These are phyloP conservation scores for Falco peregrinus DNA, from an alignment of 2,797 vertebrate genomes.

Conservation along the genomic window DNA sequence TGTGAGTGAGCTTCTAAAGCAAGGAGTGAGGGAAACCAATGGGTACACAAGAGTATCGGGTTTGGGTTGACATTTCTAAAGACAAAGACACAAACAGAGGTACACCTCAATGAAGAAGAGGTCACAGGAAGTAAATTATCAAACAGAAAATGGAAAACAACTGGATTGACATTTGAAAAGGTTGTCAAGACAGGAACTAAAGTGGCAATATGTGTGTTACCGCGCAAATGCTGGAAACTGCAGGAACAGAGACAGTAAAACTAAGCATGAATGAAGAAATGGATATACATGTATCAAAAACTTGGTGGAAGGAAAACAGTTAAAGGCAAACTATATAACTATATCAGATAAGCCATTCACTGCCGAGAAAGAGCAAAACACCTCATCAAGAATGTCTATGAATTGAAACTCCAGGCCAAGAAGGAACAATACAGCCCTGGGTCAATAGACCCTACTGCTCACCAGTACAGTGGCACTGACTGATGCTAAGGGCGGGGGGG, in stretches of 20 bases:
- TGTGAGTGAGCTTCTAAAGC: not conserved
- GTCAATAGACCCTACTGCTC: not conserved
- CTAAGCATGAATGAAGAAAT: not conserved
- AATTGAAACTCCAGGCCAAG: not conserved
- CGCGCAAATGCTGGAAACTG: not conserved
- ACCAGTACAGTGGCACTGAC: not conserved
- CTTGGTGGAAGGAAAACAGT: not conserved
- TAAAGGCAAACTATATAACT: not conserved
- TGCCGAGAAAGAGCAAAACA: not conserved
- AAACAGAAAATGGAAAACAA: not conserved
- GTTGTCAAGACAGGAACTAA: not conserved
- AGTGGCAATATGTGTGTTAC: not conserved
- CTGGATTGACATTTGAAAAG: slow-evolving; percentile 8
- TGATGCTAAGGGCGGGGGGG: not conserved
- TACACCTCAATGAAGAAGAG: not conserved
- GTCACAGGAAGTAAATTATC: not conserved
- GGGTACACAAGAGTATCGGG: not conserved
- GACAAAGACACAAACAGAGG: not conserved
- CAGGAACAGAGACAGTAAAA: not conserved
- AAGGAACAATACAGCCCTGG: not conserved
- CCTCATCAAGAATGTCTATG: not conserved
- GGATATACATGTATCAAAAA: not conserved
- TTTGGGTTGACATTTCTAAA: slow-evolving; percentile 12
- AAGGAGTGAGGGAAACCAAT: not conserved
- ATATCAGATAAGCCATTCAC: not conserved